Conservation (phyloP, 2,888 invertebrate genomes). For the Agapostemon virescens region DNA sequence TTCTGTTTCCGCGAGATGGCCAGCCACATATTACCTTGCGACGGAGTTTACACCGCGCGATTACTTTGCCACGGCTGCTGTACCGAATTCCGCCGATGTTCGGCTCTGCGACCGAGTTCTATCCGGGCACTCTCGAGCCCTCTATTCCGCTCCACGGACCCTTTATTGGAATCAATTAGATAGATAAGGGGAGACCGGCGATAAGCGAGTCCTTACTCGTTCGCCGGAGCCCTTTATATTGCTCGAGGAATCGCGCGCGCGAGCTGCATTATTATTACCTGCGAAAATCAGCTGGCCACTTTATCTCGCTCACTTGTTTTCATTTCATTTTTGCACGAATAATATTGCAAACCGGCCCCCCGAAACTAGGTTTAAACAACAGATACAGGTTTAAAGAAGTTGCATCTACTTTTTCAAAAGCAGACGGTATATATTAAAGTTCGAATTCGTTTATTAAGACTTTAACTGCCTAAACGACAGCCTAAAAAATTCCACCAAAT, state of each 20-base stretch:
- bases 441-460: no score
- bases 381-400: no score
- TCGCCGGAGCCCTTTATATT: not conserved
- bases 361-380: not conserved
- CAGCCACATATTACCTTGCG: conserved; percentile 53
- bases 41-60: conserved; percentile 61
- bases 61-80: conserved; percentile 57
- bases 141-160: conserved; percentile 5
- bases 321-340: not conserved
- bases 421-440: no score
- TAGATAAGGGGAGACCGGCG: conserved; percentile 3
- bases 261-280: not conserved
- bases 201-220: conserved; percentile 7
- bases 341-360: no score
- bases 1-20: conserved; percentile 73
- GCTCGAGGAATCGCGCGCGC: not conserved
- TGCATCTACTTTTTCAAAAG: no score
- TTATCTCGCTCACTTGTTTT: not conserved
- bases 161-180: conserved; percentile 49
- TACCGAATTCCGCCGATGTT: conserved; percentile 51
- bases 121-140: not conserved
- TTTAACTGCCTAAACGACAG: no score
- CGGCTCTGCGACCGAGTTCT: not conserved
- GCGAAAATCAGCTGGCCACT: not conserved
- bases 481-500: no score